A percentile compares a stretch with the other conserved stretches of the same genome.
These are phyloP conservation scores for Cerastis rubricosa DNA, from an alignment of 2,888 invertebrate genomes.

Conservation along the genomic window DNA sequence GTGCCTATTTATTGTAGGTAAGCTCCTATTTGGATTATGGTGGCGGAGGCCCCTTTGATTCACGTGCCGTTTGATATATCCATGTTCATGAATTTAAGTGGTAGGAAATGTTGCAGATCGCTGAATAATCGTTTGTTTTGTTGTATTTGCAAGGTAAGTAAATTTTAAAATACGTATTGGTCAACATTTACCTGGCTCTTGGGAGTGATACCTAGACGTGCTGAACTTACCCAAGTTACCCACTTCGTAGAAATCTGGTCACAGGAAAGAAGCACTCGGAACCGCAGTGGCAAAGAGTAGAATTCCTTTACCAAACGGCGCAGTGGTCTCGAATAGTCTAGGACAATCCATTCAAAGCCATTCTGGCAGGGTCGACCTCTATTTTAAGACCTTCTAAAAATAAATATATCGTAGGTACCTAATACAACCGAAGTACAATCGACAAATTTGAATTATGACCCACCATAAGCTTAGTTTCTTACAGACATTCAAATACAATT, in stretches of 20 bases:
- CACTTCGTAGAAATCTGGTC: background rate
- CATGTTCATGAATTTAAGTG: constrained; percentile 21
- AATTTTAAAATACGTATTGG: background rate
- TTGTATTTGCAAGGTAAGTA: constrained; percentile 14
- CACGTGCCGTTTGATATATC: constrained; percentile 33
- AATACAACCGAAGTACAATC: background rate
- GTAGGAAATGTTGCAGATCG: background rate
- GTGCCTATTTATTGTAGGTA: constrained; percentile 6
- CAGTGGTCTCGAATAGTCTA: background rate
- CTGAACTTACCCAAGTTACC: background rate
- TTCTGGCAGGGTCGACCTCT: background rate
- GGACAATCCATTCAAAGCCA: constrained; percentile 14
- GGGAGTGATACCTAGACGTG: background rate
- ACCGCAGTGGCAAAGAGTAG: background rate
- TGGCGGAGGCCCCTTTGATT: constrained; percentile 67
- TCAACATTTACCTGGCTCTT: background rate
- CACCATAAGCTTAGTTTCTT: too few species aligned
- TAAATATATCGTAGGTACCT: constrained; percentile 1
- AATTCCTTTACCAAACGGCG: too few species aligned
- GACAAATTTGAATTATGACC: too few species aligned
- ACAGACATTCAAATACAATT: too few species aligned
- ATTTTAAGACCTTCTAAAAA: constrained; percentile 19
- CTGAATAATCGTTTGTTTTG: background rate
- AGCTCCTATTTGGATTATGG: constrained; percentile 51
- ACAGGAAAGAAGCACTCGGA: background rate